phyloP scores from a whole-genome alignment of 2,888 invertebrate genomes.

The Hemistola chrysoprasaria region DNA sequence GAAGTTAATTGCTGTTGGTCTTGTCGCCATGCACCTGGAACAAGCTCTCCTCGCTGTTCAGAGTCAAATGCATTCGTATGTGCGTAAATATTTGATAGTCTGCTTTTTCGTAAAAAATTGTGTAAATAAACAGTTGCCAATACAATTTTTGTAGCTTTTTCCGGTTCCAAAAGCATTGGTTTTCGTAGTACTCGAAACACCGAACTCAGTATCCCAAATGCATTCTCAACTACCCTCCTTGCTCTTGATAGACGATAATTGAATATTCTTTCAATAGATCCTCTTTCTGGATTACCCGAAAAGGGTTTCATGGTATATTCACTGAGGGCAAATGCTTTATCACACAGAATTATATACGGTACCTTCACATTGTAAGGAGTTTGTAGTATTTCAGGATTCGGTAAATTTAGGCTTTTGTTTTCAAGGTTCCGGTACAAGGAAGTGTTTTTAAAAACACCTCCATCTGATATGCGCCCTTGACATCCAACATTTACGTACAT shows the following conservation, averaged over 20 bases:
- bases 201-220: background rate
- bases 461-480: constrained; percentile 9
- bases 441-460: constrained; percentile 9
- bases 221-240: background rate
- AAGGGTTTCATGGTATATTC: constrained; percentile 20
- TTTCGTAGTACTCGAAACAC: no score
- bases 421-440: background rate
- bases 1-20: constrained; percentile 20
- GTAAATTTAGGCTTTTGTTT: background rate
- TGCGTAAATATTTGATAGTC: constrained; percentile 19
- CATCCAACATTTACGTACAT: constrained; percentile 17
- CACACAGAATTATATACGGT: constrained; percentile 12
- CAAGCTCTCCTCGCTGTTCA: no score
- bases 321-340: constrained; percentile 19
- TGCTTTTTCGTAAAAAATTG: constrained; percentile 20
- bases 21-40: constrained; percentile 22
- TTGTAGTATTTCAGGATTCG: background rate
- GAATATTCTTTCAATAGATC: constrained; percentile 15
- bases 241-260: constrained; percentile 3
- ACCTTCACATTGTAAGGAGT: background rate
- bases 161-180: constrained; percentile 14
- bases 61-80: constrained; percentile 21
- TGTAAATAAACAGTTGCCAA: constrained; percentile 19
- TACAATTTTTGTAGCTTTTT: constrained; percentile 20
- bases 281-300: constrained; percentile 15